Evolutionary conservation across 2,888 invertebrate species (phyloP), one percentile per base, ranked within the genome.

Genomic region (Polyploca ridens): DNA sequence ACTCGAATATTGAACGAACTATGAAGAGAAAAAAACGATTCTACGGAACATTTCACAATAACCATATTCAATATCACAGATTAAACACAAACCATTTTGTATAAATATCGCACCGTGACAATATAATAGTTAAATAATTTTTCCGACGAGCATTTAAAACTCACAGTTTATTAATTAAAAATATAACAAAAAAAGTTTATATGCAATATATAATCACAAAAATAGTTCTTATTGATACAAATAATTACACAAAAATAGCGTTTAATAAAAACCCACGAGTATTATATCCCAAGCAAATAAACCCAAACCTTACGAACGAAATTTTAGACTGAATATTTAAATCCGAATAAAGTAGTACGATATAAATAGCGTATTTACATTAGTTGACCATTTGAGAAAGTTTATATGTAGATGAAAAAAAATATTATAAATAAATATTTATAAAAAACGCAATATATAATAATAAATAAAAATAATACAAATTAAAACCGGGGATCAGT

Each of bases 341-440:
- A 88, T 88, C 91, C 90, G 88, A 88, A 89, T 90, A 89, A 81
- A 78, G 79, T 85, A 84, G 85, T 79, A 81, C 83, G 82, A 79
- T 83, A 87, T 88, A 82, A 82, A 91, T 86, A 93, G 90, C 84
- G 90, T 93, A 94, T 94, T 93, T 94, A 94, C 94, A 93, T 93
- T 94, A 94, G 94, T 94, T 94, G 93, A 93, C 73, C 79, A 91
- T 93, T 94, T 94, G 90, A 93, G 90, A 94, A 92, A 93, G 91
- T 94, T 94, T 94, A 94, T 93, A 84, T 74, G 67, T 76, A 66
- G 66, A 75, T 75, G 69, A 69, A 63, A 66, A 38, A 70, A 71
- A 78, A 77, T 65, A 67, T 66, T 72, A 74, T 74, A 75, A 78
- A 83, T 79, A 79, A 81, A 82, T 82, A 81, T 62, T 80, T 76